Conservation (phyloP, 2,113 vertebrate species). For the Zosterops lateralis region DNA sequence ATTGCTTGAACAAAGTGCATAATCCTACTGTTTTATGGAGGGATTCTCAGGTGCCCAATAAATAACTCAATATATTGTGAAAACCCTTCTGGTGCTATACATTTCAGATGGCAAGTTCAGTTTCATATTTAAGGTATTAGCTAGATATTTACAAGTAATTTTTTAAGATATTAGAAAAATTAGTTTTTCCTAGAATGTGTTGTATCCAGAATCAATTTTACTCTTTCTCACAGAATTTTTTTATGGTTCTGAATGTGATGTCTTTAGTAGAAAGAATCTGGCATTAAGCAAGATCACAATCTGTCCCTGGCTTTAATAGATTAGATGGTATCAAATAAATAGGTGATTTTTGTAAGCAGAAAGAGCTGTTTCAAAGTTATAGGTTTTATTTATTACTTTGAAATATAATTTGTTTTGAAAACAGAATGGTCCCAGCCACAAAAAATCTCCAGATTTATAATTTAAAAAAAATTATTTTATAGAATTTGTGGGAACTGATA, state of each 20-base stretch:
- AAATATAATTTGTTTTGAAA: not conserved
- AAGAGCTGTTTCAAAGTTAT: not conserved
- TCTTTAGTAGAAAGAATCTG: not conserved
- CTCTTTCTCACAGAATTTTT: conserved; percentile 1
- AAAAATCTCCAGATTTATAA: not conserved
- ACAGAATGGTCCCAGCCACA: not conserved
- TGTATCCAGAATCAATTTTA: not conserved
- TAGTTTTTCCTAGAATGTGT: not conserved
- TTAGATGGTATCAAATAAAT: conserved; percentile 50
- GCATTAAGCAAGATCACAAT: conserved; percentile 15
- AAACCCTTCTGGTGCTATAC: not conserved
- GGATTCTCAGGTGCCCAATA: conserved; percentile 29
- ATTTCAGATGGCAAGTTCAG: conserved; percentile 5
- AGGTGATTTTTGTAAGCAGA: not conserved
- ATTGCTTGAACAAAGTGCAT: not conserved
- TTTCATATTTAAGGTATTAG: not conserved
- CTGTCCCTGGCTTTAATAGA: not conserved
- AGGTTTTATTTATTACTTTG: not conserved
- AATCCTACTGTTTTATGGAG: conserved; percentile 5
- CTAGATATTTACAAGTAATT: not conserved
- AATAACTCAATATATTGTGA: conserved; percentile 6
- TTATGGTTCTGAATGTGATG: not conserved
- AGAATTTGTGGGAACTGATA: too few species aligned
- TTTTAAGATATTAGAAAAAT: not conserved
- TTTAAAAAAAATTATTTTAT: not conserved